phyloP scores from a whole-genome alignment of 64 coral and sea anemone genomes.

The Acropora tenuis region DNA sequence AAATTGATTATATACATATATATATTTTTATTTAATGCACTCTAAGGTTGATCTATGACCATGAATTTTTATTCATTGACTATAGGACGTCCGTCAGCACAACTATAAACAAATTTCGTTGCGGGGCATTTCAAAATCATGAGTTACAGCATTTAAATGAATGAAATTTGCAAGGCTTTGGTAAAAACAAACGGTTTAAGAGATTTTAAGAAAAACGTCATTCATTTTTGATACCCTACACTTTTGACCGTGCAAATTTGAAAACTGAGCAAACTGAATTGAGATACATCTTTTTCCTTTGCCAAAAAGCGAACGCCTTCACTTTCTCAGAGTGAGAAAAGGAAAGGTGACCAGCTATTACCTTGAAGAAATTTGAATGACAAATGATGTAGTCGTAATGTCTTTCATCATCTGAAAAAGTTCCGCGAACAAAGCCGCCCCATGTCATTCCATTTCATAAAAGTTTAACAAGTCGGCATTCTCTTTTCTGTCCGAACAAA shows the following conservation, averaged over 20 bases:
- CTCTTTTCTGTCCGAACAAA: conserved; percentile 8
- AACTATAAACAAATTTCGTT: not conserved
- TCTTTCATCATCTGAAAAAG: not conserved
- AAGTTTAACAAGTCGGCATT: conserved; percentile 17
- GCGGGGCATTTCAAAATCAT: not conserved
- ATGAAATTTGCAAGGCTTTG: not conserved
- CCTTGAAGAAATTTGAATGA: not conserved
- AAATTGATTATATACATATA: no score
- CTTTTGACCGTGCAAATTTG: not conserved
- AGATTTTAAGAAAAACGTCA: not conserved
- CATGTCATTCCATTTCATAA: conserved; percentile 12
- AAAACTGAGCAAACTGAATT: not conserved
- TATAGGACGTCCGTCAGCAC: not conserved
- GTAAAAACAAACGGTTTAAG: not conserved
- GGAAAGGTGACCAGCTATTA: not conserved
- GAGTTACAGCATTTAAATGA: not conserved
- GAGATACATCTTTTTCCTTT: not conserved
- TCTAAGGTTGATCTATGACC: no score
- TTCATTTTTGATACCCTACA: no score
- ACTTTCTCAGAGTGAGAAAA: not conserved
- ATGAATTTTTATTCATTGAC: not conserved
- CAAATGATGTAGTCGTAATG: not conserved
- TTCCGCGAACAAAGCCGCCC: conserved; percentile 15
- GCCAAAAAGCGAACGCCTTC: not conserved
- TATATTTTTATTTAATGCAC: no score